Evolutionary conservation across 2,797 vertebrate genomes (phyloP).

Genomic region (Clamator glandarius): DNA sequence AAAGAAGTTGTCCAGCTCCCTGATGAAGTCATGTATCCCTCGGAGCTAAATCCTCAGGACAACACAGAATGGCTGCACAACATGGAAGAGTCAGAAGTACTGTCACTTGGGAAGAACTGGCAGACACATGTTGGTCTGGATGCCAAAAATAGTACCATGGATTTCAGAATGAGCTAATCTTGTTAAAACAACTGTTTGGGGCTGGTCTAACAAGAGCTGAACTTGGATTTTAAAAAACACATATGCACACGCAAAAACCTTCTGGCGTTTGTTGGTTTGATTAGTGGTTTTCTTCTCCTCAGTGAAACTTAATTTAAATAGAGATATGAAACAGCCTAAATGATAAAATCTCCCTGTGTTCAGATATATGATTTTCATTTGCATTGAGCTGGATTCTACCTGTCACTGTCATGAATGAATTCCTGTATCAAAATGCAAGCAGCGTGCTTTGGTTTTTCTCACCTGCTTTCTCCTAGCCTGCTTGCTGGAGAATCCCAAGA

Average conservation of each 20-base stretch:
- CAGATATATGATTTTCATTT: neutral
- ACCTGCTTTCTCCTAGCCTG: neutral
- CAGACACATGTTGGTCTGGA: neutral
- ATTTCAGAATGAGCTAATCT: constrained; percentile 22
- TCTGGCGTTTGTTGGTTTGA: neutral
- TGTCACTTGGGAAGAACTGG: neutral
- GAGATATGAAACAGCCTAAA: neutral
- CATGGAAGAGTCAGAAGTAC: neutral
- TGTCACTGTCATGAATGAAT: neutral
- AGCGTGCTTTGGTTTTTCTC: neutral
- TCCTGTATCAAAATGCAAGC: neutral
- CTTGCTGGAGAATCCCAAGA: neutral
- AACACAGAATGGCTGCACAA: neutral
- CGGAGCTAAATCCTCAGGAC: neutral
- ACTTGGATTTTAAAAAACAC: neutral
- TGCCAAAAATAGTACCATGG: neutral
- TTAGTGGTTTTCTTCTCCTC: neutral
- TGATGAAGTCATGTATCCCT: neutral
- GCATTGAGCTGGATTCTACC: neutral
- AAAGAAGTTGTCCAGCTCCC: neutral
- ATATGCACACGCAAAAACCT: neutral
- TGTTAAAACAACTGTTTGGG: neutral
- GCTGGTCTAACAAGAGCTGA: neutral
- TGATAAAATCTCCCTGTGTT: neutral
- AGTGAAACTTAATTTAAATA: constrained; percentile 1